These are phyloP conservation scores for Brachypodius melanocephalos DNA, from an alignment of 2,113 vertebrate genomes.

Conservation along the genomic window DNA sequence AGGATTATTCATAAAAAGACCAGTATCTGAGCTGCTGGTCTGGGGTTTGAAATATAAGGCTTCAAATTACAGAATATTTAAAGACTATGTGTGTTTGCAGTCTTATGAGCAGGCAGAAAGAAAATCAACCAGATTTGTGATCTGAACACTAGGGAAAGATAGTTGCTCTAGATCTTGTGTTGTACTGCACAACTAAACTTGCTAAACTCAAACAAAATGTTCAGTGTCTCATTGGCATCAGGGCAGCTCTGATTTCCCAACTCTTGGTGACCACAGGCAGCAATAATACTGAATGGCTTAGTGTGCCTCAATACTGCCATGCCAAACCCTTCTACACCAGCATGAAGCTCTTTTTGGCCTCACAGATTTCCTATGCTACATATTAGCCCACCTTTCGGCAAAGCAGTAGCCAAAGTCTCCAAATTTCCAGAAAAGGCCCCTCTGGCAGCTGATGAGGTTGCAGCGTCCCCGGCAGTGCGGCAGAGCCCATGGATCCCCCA, in stretches of 20 bases:
- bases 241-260: not conserved
- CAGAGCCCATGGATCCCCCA: not conserved
- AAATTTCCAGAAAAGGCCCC: not conserved
- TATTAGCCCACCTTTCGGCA: not conserved
- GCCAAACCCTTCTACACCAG: not conserved
- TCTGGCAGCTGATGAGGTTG: rapidly evolving
- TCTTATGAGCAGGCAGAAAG: not conserved
- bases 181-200: not conserved
- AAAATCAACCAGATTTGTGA: not conserved
- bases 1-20: not conserved
- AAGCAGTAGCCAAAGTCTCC: not conserved
- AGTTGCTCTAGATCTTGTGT: not conserved
- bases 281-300: not conserved
- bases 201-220: not conserved
- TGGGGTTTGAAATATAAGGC: not conserved
- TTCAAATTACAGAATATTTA: not conserved
- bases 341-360: not conserved
- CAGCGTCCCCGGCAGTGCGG: rapidly evolving
- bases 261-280: not conserved
- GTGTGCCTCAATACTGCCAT: rapidly evolving
- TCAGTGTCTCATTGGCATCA: not conserved
- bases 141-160: not conserved
- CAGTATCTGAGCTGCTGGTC: not conserved
- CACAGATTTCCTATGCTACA: not conserved
- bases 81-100: not conserved